Percentiles rank a stretch among this genome's conserved stretches.
Evolutionary conservation across 2,113 vertebrate genomes (phyloP).

Genomic region (Dipodomys merriami): DNA sequence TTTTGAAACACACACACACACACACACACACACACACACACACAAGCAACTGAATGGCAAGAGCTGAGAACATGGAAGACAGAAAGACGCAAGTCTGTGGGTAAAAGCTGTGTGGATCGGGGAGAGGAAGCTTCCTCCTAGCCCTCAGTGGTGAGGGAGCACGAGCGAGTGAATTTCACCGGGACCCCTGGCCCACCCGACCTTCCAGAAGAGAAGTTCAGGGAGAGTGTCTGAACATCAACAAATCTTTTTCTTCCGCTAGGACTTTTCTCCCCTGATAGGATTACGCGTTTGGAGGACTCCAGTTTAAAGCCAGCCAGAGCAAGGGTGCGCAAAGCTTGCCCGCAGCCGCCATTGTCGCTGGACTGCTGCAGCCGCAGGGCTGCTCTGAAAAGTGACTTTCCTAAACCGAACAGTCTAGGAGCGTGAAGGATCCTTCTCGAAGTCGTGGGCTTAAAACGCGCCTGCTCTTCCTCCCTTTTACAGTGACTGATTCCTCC

Average conservation of each 20-base stretch:
- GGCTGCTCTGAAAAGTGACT: not conserved
- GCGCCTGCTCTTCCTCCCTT: not conserved
- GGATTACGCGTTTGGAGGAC: not conserved
- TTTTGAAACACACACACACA: conserved; percentile 19
- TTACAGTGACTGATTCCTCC: not conserved
- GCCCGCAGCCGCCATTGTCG: too few species aligned
- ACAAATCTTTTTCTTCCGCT: not conserved
- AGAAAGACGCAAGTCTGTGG: not conserved
- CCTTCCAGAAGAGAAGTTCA: not conserved
- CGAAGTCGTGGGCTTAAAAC: not conserved
- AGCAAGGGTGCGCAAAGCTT: not conserved
- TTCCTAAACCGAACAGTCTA: not conserved
- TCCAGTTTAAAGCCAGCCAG: not conserved
- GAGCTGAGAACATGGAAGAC: too few species aligned
- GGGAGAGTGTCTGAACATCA: not conserved
- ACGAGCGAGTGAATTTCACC: not conserved
- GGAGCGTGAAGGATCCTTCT: accelerated
- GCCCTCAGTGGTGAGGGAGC: too few species aligned
- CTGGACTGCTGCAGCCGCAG: too few species aligned
- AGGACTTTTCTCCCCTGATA: not conserved
- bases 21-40: not conserved
- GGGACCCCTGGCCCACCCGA: not conserved
- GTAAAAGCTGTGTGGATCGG: not conserved
- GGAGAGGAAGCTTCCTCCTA: not conserved
- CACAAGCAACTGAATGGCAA: not conserved